These are phyloP conservation scores for Diadophis punctatus DNA, from an alignment of 2,113 vertebrate species.

Conservation along the genomic window DNA sequence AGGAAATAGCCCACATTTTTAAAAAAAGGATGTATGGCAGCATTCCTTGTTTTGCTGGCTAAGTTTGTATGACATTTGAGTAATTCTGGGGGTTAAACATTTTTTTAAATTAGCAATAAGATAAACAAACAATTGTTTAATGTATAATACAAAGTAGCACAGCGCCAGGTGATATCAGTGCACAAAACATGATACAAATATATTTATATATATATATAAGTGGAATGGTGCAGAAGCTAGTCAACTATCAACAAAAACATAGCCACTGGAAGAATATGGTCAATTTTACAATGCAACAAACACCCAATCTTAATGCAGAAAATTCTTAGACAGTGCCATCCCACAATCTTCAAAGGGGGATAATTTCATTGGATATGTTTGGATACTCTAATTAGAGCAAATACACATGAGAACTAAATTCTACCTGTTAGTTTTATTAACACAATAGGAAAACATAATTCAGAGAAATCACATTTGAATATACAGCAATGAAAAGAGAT, in stretches of 20 bases:
- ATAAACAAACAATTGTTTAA: neutral
- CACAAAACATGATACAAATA: neutral
- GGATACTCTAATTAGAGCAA: constrained; percentile 58
- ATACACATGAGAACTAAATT: constrained; percentile 54
- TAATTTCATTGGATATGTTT: constrained; percentile 28
- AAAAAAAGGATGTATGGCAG: neutral
- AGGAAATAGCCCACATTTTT: neutral
- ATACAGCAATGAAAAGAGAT: constrained; percentile 55
- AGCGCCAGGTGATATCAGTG: neutral
- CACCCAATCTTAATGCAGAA: constrained; percentile 42
- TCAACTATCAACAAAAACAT: constrained; percentile 13
- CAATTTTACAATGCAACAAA: constrained; percentile 42
- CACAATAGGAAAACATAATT: constrained; percentile 52
- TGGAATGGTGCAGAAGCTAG: constrained; percentile 8
- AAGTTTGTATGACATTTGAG: neutral
- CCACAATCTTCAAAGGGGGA: constrained; percentile 44
- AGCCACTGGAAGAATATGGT: constrained; percentile 4
- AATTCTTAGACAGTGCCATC: constrained; percentile 50
- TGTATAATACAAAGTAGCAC: neutral
- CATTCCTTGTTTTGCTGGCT: neutral
- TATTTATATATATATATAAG: neutral
- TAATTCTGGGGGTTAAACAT: neutral
- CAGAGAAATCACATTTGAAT: constrained; percentile 49
- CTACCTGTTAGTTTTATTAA: constrained; percentile 59
- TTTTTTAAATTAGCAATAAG: neutral